Percentiles rank a stretch among this genome's conserved stretches.
phyloP scores from a whole-genome alignment of 2,113 vertebrate species.

The Aix galericulata region DNA sequence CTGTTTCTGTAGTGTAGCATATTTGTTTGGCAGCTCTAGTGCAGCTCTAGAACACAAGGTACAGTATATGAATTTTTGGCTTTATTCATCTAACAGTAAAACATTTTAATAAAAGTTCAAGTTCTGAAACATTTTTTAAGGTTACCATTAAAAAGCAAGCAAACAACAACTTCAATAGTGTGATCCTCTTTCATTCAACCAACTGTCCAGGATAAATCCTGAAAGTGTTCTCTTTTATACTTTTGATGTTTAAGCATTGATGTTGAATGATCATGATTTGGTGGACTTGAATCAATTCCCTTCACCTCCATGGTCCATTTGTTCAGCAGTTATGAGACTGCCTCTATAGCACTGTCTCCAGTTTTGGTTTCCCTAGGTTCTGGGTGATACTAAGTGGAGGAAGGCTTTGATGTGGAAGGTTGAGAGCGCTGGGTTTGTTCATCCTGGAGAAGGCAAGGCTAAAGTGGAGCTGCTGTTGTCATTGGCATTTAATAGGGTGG shows the following conservation, averaged over 20 bases:
- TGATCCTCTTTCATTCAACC: neutral
- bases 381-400: neutral
- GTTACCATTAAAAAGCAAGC: neutral
- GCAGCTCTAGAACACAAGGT: neutral
- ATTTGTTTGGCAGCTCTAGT: neutral
- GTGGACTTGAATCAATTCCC: neutral
- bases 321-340: neutral
- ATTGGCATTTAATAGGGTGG: neutral
- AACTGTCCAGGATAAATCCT: neutral
- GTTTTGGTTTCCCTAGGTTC: neutral
- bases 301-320: neutral
- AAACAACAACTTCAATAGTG: neutral
- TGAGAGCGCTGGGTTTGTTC: neutral
- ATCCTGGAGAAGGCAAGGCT: neutral
- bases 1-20: neutral
- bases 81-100: neutral
- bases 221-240: neutral
- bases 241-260: neutral
- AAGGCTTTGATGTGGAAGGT: neutral
- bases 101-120: neutral
- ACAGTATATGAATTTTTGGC: no score
- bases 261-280: neutral
- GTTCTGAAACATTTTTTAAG: neutral
- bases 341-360: neutral
- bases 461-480: neutral